phyloP scores from a whole-genome alignment of 2,888 invertebrate species.

The Acanthosepion lycidas region DNA sequence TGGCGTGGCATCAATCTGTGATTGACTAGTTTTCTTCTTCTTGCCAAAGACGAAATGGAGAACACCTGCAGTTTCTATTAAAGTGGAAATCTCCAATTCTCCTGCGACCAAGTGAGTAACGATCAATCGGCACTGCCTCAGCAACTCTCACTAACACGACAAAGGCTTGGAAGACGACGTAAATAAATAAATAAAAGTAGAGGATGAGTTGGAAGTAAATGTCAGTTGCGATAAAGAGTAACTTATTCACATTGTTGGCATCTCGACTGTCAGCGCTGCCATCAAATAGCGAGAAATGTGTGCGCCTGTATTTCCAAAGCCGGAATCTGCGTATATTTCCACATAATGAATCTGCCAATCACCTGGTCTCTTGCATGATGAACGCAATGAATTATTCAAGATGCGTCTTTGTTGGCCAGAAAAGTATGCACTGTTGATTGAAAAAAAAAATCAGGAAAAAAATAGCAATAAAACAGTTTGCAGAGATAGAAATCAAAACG shows the following conservation, averaged over 20 bases:
- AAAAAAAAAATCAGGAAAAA: not conserved
- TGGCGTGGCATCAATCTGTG: not conserved
- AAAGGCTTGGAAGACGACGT: not conserved
- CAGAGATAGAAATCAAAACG: not conserved
- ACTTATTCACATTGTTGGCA: not conserved
- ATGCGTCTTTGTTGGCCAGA: not conserved
- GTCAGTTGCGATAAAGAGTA: not conserved
- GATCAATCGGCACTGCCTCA: not conserved
- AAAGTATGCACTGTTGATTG: not conserved
- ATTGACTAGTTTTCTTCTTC: not conserved
- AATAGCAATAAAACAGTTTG: not conserved
- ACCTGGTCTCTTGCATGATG: conserved; percentile 17
- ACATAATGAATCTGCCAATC: not conserved
- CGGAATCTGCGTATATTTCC: not conserved
- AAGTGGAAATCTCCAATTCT: not conserved
- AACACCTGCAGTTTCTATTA: not conserved
- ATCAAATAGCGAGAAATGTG: not conserved
- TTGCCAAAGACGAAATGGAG: not conserved
- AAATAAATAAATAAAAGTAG: not conserved
- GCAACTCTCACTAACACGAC: not conserved
- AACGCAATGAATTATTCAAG: conserved; percentile 17
- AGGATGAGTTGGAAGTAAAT: not conserved
- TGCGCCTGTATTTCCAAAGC: not conserved
- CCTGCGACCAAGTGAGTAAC: not conserved
- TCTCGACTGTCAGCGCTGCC: not conserved